These are phyloP conservation scores for Momotus momota DNA, from an alignment of 2,797 vertebrate species.

Conservation along the genomic window DNA sequence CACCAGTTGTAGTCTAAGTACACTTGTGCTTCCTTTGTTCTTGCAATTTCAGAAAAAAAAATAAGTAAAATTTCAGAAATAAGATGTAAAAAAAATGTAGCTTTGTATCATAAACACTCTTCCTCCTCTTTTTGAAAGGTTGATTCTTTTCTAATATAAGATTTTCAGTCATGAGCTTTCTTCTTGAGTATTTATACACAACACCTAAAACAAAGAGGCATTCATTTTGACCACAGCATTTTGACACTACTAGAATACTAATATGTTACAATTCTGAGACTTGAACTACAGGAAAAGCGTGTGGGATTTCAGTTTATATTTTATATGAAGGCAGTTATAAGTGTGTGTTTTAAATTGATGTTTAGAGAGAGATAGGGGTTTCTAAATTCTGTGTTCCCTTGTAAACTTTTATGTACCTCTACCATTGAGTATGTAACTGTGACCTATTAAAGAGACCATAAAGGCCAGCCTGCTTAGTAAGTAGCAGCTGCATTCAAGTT, in stretches of 20 bases:
- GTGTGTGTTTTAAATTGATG: not conserved
- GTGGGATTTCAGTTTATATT: not conserved
- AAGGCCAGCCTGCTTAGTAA: not conserved
- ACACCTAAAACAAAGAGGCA: not conserved
- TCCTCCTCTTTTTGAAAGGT: not conserved
- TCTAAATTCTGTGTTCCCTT: not conserved
- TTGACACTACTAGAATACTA: slow-evolving; percentile 3
- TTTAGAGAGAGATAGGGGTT: not conserved
- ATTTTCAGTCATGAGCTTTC: not conserved
- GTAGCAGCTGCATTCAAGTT: not conserved
- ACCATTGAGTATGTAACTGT: not conserved
- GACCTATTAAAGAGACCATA: not conserved
- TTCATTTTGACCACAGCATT: not conserved
- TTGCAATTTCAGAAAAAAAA: not conserved
- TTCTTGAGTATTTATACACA: not conserved
- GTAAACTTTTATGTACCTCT: not conserved
- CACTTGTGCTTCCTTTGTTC: not conserved
- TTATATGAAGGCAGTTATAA: not conserved
- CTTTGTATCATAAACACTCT: not conserved
- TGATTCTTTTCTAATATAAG: not conserved
- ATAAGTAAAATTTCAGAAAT: not conserved
- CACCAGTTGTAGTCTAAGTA: not conserved
- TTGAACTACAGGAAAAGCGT: not conserved
- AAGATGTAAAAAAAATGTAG: not conserved
- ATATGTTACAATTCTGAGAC: not conserved